Conservation (phyloP, 2,888 invertebrate species). For the Plebejus argus region DNA sequence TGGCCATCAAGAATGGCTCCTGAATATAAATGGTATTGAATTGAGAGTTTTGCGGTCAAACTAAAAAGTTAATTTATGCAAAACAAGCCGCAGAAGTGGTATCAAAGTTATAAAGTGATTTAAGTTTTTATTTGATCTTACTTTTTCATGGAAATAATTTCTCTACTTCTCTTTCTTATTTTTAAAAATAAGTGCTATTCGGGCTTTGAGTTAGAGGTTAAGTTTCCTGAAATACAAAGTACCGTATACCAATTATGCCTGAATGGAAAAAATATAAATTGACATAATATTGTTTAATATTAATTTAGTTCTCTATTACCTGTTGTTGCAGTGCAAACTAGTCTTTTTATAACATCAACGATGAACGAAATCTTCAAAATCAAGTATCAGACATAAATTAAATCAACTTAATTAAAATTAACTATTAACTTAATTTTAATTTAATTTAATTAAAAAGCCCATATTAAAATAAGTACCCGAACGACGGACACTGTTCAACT, state of each 20-base stretch:
- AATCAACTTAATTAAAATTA: slow-evolving; percentile 50
- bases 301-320: too few species aligned
- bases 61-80: slow-evolving; percentile 29
- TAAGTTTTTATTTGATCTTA: slow-evolving; percentile 55
- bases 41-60: slow-evolving; percentile 19
- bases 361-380: background rate
- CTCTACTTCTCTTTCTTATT: slow-evolving; percentile 47
- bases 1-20: background rate
- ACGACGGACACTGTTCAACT: slow-evolving; percentile 56
- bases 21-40: slow-evolving; percentile 14
- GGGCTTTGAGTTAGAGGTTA: background rate
- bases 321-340: too few species aligned
- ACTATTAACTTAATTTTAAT: too few species aligned
- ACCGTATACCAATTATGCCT: too few species aligned
- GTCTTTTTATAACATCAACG: too few species aligned
- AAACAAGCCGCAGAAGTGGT: slow-evolving; percentile 52
- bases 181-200: slow-evolving; percentile 43
- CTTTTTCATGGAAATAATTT: slow-evolving; percentile 51
- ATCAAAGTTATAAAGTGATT: slow-evolving; percentile 51
- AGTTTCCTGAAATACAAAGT: too few species aligned
- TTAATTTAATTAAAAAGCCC: slow-evolving; percentile 62
- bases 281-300: too few species aligned
- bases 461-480: slow-evolving; percentile 52
- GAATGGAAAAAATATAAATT: too few species aligned
- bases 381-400: slow-evolving; percentile 40